phyloP scores from a whole-genome alignment of 2,888 invertebrate genomes.

The Pseudococcus jackbeardsleyi region DNA sequence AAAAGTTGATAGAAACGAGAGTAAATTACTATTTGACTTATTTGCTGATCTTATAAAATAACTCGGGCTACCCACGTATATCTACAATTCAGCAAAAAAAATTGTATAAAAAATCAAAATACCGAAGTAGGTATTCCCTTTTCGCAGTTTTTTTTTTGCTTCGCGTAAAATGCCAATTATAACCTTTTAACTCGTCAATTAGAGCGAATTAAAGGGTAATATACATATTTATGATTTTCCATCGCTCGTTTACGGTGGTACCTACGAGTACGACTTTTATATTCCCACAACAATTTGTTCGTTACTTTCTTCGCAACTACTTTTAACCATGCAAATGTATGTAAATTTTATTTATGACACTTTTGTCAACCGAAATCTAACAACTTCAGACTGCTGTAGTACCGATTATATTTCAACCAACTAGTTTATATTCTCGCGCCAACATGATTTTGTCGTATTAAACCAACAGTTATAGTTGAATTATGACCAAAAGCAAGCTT shows the following conservation, averaged over 20 bases:
- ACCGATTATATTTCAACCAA: slow-evolving; percentile 37
- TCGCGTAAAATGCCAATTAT: neutral
- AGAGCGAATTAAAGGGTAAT: neutral
- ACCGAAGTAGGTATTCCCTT: neutral
- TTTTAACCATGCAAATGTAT: slow-evolving; percentile 64
- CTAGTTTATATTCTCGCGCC: slow-evolving; percentile 18
- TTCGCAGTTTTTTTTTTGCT: neutral
- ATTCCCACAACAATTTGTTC: slow-evolving; percentile 49
- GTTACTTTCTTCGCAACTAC: slow-evolving; percentile 32
- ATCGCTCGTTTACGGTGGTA: slow-evolving; percentile 11
- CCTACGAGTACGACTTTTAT: slow-evolving; percentile 28
- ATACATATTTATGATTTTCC: slow-evolving; percentile 48
- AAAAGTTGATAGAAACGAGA: slow-evolving; percentile 31
- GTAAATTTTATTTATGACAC: slow-evolving; percentile 64
- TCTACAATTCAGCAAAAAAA: slow-evolving; percentile 18
- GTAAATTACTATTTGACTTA: slow-evolving; percentile 38
- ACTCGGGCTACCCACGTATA: neutral
- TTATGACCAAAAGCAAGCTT: slow-evolving; percentile 32
- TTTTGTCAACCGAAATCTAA: slow-evolving; percentile 58
- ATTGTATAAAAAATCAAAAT: neutral
- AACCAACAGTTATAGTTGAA: slow-evolving; percentile 43
- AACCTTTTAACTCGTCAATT: slow-evolving; percentile 44
- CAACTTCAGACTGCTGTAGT: slow-evolving; percentile 22
- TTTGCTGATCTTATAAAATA: slow-evolving; percentile 31
- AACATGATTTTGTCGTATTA: slow-evolving; percentile 23